Conservation (phyloP, 1,140 invertebrate species). For the Thalassaphorura encarpata region DNA sequence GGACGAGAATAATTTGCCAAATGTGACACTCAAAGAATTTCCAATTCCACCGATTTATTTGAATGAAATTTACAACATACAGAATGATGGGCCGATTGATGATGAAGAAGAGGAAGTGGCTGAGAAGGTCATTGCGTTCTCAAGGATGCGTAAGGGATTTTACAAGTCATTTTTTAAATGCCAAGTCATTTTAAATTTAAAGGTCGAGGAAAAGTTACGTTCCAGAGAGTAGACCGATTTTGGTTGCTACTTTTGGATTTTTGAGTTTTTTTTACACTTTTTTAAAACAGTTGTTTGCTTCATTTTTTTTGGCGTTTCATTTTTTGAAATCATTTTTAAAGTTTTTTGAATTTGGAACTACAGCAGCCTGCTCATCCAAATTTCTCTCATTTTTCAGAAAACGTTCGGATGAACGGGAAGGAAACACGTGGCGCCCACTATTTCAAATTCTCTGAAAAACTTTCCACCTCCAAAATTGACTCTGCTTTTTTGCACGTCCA, state of each 20-base stretch:
- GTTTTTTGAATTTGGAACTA: background rate
- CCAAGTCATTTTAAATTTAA: too few species aligned
- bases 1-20: slow-evolving; percentile 30
- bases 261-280: too few species aligned
- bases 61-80: slow-evolving; percentile 24
- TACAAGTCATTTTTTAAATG: too few species aligned
- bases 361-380: background rate
- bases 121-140: slow-evolving; percentile 32
- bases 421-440: slow-evolving; percentile 20
- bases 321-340: background rate
- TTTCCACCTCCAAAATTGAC: slow-evolving; percentile 27
- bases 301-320: background rate
- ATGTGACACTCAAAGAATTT: slow-evolving; percentile 17
- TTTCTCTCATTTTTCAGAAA: slow-evolving; percentile 10
- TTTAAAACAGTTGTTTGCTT: too few species aligned
- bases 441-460: slow-evolving; percentile 30
- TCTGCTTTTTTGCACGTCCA: slow-evolving; percentile 23
- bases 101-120: slow-evolving; percentile 31
- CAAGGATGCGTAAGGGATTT: slow-evolving; percentile 29
- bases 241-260: too few species aligned
- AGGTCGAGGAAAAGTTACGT: too few species aligned
- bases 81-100: slow-evolving; percentile 24
- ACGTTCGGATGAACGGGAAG: slow-evolving; percentile 18
- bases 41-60: slow-evolving; percentile 26
- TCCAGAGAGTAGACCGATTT: too few species aligned